Conservation (phyloP, 2,113 vertebrate genomes). For the Himantopus leucocephalus region DNA sequence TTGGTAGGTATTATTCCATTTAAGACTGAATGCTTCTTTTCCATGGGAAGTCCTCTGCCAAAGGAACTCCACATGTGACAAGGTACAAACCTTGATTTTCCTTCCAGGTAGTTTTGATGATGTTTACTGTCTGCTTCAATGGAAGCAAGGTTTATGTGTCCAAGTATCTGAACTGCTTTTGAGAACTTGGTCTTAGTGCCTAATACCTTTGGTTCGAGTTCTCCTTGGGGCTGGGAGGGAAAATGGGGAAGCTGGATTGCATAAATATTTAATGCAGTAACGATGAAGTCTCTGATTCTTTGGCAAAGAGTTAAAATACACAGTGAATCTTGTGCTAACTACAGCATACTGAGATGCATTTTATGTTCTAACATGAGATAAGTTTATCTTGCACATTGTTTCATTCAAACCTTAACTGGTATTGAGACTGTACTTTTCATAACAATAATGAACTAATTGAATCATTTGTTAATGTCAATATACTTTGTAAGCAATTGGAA, state of each 20-base stretch:
- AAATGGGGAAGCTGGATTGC: background rate
- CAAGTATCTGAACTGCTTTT: background rate
- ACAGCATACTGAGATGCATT: background rate
- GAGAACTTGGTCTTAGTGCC: background rate
- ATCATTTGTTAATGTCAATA: background rate
- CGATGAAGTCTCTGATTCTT: background rate
- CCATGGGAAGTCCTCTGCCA: background rate
- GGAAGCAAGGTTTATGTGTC: background rate
- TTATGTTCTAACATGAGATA: fast-evolving
- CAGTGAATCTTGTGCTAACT: background rate
- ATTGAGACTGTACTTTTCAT: background rate
- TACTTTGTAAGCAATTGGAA: background rate
- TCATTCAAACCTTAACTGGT: background rate
- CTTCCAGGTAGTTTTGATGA: background rate
- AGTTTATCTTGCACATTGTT: background rate
- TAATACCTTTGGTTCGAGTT: background rate
- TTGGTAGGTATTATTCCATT: background rate
- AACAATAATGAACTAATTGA: background rate
- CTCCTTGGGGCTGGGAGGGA: background rate
- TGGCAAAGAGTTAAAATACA: background rate
- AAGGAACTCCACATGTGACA: background rate
- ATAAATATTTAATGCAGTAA: background rate
- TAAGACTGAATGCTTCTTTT: background rate
- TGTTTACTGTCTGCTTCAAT: background rate
- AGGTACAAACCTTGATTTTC: background rate